Base-by-base conservation (phyloP, 1,140 invertebrate species). In the Colletes latitarsis region DNA sequence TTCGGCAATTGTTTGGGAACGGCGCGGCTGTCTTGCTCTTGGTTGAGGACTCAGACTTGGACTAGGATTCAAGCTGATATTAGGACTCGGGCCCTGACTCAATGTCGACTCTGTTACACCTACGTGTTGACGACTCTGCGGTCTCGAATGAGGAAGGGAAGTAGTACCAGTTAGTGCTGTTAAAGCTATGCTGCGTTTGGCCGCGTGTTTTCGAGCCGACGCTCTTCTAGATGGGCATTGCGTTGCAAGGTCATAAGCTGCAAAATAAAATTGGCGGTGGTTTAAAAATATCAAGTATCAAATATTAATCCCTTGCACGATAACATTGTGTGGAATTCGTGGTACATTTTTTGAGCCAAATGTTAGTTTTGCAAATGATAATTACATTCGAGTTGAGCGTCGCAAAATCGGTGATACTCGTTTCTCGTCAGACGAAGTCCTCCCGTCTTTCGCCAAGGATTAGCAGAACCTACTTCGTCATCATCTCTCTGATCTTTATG, bases 211-310 rank as follows among this genome's bases (percentile, higher is more conserved):
- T n/a, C 96, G 94, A 89, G 95, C 94, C 6, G 95, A 95, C 30
- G 95, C 95, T 57, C 96, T 94, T 72, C 95, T 93, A 57, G 95
- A 95, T 72, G 96, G 96, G 90, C 96, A 96, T 86, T 97, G 96
- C 17, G 96, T 97, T 69, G 96, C 96, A 90, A 97, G 91, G 92
- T 97, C 97, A 88, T 97, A 97, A 70, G 96, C 96, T 96, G 92
- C 15, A 46, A 88, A 85, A 55, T 81, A 19, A 67, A 41, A 49
- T 46, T 52, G 0, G 58, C 63, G 43, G 9, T 46, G 43, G 43
- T 46, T 46, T 9, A 46, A 46, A 46, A 9, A 46, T 46, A 9
- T 46, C 9, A 8, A 46, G 43, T 8, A 3, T 3, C 43, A 46
- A 46, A 46, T 46, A 46, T 8, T 49, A 14, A 17, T 39, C 15